These are phyloP conservation scores for Altica lythri DNA, from an alignment of 2,888 invertebrate species.

Conservation along the genomic window DNA sequence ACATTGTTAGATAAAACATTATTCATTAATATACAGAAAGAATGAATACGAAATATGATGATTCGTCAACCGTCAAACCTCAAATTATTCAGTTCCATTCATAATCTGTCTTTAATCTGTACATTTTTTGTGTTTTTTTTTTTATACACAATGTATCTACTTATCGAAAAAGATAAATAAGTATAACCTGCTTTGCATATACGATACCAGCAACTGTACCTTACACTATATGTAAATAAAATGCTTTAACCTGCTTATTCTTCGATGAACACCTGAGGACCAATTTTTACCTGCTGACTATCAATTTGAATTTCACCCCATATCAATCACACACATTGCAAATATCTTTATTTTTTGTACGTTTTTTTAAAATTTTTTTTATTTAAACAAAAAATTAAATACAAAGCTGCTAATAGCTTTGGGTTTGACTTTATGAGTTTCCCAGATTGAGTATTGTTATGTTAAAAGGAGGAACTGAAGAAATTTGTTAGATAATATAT, in stretches of 20 bases:
- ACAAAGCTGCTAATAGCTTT: constrained; percentile 7
- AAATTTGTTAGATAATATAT: constrained; percentile 26
- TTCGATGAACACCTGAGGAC: constrained; percentile 33
- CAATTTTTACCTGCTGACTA: constrained; percentile 32
- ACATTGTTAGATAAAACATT: constrained; percentile 27
- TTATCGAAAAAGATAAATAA: constrained; percentile 23
- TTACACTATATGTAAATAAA: constrained; percentile 28
- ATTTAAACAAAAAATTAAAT: not conserved
- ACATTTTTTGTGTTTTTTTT: constrained; percentile 10
- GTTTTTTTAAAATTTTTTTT: constrained; percentile 24
- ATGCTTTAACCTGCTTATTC: constrained; percentile 29
- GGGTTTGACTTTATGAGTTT: constrained; percentile 17
- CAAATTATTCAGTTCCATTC: constrained; percentile 30
- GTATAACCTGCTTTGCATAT: constrained; percentile 34
- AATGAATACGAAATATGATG: constrained; percentile 15
- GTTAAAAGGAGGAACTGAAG: constrained; percentile 14
- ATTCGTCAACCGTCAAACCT: constrained; percentile 33
- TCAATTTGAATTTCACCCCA: constrained; percentile 31
- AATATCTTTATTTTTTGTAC: constrained; percentile 27
- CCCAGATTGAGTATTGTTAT: constrained; percentile 24
- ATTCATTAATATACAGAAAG: constrained; percentile 18
- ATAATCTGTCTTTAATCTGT: constrained; percentile 21
- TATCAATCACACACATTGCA: constrained; percentile 22
- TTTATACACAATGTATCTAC: constrained; percentile 16
- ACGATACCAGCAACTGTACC: constrained; percentile 27